Conservation (phyloP, 2,113 vertebrate species). For the Odontesthes bonariensis region DNA sequence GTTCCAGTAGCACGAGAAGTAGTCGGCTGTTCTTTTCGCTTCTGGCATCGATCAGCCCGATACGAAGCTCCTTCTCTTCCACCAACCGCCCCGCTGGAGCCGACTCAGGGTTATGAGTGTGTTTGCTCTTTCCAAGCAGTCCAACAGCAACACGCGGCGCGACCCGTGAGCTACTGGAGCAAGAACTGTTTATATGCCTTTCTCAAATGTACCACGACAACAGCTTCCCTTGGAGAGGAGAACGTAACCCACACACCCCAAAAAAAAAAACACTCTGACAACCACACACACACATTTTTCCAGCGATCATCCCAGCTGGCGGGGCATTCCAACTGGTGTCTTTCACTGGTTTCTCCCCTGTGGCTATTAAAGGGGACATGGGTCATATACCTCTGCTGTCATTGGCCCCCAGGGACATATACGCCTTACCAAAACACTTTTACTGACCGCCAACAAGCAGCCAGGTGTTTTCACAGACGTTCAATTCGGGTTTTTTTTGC, state of each 20-base stretch:
- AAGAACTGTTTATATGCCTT: constrained; percentile 27
- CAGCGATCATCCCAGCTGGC: neutral
- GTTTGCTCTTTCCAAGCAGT: constrained; percentile 8
- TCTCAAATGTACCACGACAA: constrained; percentile 22
- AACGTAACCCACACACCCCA: neutral
- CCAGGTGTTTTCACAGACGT: constrained; percentile 20
- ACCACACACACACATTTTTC: neutral
- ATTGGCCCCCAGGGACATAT: constrained; percentile 3
- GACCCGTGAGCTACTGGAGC: constrained; percentile 6
- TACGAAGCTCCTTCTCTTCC: neutral
- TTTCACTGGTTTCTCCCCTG: constrained; percentile 9
- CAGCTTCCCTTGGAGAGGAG: neutral
- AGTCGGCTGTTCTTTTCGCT: neutral
- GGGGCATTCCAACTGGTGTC: neutral
- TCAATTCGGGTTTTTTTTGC: constrained; percentile 4
- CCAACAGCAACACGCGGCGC: constrained; percentile 1
- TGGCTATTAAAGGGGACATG: neutral
- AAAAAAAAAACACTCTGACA: too few relatives aligned
- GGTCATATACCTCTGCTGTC: constrained; percentile 18
- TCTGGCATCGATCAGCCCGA: neutral
- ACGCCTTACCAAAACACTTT: constrained; percentile 7
- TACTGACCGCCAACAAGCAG: constrained; percentile 18
- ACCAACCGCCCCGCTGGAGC: neutral
- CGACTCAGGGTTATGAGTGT: neutral
- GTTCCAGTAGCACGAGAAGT: neutral